Conservation (phyloP, 1,140 invertebrate genomes). For the Magallana angulata region DNA sequence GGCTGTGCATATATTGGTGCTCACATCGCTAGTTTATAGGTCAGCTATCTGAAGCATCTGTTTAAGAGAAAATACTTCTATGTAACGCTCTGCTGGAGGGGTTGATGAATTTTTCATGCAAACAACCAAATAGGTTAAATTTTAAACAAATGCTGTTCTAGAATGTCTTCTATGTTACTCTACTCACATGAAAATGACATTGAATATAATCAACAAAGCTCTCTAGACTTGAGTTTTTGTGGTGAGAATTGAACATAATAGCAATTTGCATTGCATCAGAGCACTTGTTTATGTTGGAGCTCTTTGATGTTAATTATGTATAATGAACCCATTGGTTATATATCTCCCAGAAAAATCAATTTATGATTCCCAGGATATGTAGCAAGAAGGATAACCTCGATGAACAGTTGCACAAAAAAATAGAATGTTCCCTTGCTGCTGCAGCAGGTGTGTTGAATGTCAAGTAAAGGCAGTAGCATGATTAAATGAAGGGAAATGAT, state of each 20-base stretch:
- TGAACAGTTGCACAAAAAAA: not conserved
- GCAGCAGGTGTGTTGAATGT: not conserved
- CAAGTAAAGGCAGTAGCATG: not conserved
- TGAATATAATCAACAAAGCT: no score
- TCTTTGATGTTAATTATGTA: conserved; percentile 27
- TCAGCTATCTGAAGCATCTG: not conserved
- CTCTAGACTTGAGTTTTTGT: no score
- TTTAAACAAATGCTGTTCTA: no score
- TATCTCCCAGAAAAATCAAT: not conserved
- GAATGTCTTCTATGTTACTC: no score
- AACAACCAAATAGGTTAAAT: not conserved
- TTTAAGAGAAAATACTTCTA: not conserved
- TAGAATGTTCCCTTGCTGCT: not conserved
- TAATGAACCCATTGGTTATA: not conserved
- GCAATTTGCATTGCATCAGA: not conserved
- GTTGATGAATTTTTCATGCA: conserved; percentile 16
- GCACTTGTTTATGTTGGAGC: not conserved
- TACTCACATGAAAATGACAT: no score
- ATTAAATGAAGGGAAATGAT: not conserved
- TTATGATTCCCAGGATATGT: not conserved
- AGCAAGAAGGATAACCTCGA: conserved; percentile 11
- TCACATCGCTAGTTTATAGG: not conserved
- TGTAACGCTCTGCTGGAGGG: not conserved
- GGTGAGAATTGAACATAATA: no score
- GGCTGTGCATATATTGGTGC: not conserved